These are phyloP conservation scores for Anarhynchus alexandrinus DNA, from an alignment of 2,113 vertebrate species.

Conservation along the genomic window DNA sequence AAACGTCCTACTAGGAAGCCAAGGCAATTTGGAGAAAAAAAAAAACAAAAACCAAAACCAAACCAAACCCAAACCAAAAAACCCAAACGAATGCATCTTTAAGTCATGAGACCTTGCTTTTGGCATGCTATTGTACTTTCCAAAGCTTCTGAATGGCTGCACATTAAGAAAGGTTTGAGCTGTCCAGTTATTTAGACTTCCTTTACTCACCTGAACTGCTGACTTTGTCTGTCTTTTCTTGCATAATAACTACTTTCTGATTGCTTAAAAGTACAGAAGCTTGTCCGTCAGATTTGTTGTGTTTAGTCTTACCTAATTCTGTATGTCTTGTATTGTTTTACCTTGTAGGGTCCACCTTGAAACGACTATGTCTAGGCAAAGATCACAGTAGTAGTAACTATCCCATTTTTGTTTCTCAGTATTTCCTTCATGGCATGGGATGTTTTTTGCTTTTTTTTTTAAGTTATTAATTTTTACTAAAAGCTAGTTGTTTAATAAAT, in stretches of 20 bases:
- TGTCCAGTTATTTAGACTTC: slow-evolving; percentile 65
- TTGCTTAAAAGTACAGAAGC: slow-evolving; percentile 85
- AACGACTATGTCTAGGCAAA: slow-evolving; percentile 99
- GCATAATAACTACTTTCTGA: slow-evolving; percentile 78
- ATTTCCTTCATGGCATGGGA: slow-evolving; percentile 80
- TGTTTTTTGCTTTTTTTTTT: slow-evolving; percentile 17
- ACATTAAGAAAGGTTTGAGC: slow-evolving; percentile 67
- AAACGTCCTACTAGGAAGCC: slow-evolving; percentile 18
- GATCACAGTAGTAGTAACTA: slow-evolving; percentile 99
- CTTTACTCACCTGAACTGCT: slow-evolving; percentile 72
- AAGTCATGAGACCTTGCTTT: slow-evolving; percentile 60
- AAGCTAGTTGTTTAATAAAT: slow-evolving; percentile 37
- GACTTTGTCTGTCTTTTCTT: slow-evolving; percentile 78
- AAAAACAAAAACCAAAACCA: background rate
- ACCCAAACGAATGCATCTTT: slow-evolving; percentile 47
- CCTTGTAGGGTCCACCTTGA: slow-evolving; percentile 98
- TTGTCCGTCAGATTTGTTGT: slow-evolving; percentile 77
- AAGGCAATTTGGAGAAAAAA: background rate
- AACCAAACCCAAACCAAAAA: background rate
- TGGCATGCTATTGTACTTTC: slow-evolving; percentile 54
- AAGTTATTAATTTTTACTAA: slow-evolving; percentile 50
- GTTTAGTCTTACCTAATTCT: slow-evolving; percentile 89
- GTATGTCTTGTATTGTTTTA: slow-evolving; percentile 95
- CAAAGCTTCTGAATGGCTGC: slow-evolving; percentile 67
- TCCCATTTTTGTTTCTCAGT: slow-evolving; percentile 86